phyloP scores from a whole-genome alignment of 2,888 invertebrate species.

The Synanthedon formicaeformis region DNA sequence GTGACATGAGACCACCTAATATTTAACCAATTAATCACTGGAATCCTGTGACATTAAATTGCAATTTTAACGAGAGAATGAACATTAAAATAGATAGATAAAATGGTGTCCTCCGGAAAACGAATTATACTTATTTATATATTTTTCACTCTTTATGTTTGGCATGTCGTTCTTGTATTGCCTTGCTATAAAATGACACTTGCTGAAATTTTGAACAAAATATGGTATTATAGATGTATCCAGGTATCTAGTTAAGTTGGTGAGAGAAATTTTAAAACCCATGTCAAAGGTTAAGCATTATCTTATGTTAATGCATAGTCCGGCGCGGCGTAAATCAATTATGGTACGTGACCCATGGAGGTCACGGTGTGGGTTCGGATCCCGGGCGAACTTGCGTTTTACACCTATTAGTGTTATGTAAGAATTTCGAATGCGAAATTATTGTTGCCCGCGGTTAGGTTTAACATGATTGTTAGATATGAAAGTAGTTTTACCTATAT shows the following conservation, averaged over 20 bases:
- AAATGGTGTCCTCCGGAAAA: too few species aligned
- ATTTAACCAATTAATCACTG: too few species aligned
- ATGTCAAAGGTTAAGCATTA: slow-evolving; percentile 64
- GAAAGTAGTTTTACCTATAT: not conserved
- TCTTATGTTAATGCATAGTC: slow-evolving; percentile 66
- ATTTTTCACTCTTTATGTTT: too few species aligned
- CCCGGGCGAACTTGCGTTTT: slow-evolving; percentile 32
- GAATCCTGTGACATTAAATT: too few species aligned
- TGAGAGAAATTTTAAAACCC: slow-evolving; percentile 55
- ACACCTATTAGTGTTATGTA: slow-evolving; percentile 45
- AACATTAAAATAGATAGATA: too few species aligned
- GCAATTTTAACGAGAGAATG: too few species aligned
- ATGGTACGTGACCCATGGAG: slow-evolving; percentile 55
- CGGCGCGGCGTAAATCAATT: slow-evolving; percentile 63
- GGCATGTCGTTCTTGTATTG: too few species aligned
- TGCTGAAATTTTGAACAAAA: too few species aligned
- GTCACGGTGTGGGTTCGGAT: slow-evolving; percentile 36
- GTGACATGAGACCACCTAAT: too few species aligned
- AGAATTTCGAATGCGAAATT: slow-evolving; percentile 17
- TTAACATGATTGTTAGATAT: slow-evolving; percentile 1
- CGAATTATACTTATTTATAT: too few species aligned
- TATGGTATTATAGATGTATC: too few species aligned
- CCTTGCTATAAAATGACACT: too few species aligned
- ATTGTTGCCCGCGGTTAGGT: slow-evolving; percentile 9
- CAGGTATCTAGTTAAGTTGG: slow-evolving; percentile 23